These are phyloP conservation scores for Rachycentron canadum DNA, from an alignment of 2,797 vertebrate species.

Conservation along the genomic window DNA sequence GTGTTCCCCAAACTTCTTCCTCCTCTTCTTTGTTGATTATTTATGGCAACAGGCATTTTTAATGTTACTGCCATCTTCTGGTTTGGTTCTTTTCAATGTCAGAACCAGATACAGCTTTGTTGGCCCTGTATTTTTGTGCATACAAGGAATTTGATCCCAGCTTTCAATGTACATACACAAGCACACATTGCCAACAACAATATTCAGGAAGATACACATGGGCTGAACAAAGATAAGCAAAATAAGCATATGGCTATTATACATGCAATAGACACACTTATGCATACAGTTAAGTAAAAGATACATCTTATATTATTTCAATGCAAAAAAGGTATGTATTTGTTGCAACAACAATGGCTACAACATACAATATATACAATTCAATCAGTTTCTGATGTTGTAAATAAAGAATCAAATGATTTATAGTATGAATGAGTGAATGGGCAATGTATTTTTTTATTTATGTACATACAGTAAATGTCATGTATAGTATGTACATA, in stretches of 20 bases:
- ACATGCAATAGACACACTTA: background rate
- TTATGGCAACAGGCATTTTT: background rate
- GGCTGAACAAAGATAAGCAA: background rate
- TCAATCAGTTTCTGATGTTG: too few species aligned
- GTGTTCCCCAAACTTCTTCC: background rate
- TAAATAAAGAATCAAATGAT: too few species aligned
- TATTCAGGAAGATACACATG: background rate
- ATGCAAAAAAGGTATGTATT: too few species aligned
- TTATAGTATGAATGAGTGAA: too few species aligned
- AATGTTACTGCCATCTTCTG: background rate
- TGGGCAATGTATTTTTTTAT: too few species aligned
- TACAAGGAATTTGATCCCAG: background rate
- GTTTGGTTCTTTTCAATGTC: background rate
- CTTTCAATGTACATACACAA: background rate
- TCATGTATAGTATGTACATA: too few species aligned
- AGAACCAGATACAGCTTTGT: background rate
- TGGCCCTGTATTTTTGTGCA: background rate
- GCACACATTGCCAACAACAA: background rate
- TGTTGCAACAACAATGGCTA: too few species aligned
- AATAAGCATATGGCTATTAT: background rate
- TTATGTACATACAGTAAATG: too few species aligned
- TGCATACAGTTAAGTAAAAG: background rate
- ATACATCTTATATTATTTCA: too few species aligned
- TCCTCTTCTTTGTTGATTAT: background rate
- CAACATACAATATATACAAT: too few species aligned